Evolutionary conservation across 2,113 vertebrate species (phyloP), one percentile per base, ranked within the genome.

Genomic region (Myotis yumanensis): DNA sequence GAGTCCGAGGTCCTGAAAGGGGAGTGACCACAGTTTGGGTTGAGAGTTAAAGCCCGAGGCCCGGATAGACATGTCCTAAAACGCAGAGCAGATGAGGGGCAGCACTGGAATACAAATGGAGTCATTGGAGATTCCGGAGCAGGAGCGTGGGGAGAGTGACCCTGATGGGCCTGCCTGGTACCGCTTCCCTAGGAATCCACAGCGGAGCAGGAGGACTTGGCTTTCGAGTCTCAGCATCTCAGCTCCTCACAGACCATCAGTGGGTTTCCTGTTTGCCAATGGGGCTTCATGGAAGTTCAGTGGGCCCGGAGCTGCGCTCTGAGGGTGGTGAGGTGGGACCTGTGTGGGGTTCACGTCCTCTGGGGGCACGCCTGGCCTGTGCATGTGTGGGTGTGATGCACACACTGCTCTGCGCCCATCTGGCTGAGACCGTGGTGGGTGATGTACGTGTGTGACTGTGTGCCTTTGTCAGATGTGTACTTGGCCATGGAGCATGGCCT

Each of bases 401-500:
- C 0, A 17, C 18, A 0, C 7, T 3, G 16, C 43, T 51, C 18
- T 71, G 6, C 25, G 40, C 2, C 48, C 4, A 25, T 90, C 72
- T 59, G 81, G 10, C 48, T 68, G 23, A 28, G 57, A 4, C 57
- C 11, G 23, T 62, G 23, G 57, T 62, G 18, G 35, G 52, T 22
- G 52, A 23, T 5, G 43, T 14, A 0, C 11, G 3, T 22, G 35
- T 54, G 25, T 16, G 48, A 32, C 1, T 76, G 81, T 7, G 9
- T n/a, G 16, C 1, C 9, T 35, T 73, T 48, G 52, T 59, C 87
- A 59, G 79, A 11, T 1, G 10, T 51, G 7, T 73, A 40, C 20
- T 23, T n/a, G 11, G 28, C 18, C 12, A 2, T 5, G 3, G 57
- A 43, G 3, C 5, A 0, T 6, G 35, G 4, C 37, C 35, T 69